phyloP scores from a whole-genome alignment of 2,888 invertebrate species.

The Ethmia dodecea region DNA sequence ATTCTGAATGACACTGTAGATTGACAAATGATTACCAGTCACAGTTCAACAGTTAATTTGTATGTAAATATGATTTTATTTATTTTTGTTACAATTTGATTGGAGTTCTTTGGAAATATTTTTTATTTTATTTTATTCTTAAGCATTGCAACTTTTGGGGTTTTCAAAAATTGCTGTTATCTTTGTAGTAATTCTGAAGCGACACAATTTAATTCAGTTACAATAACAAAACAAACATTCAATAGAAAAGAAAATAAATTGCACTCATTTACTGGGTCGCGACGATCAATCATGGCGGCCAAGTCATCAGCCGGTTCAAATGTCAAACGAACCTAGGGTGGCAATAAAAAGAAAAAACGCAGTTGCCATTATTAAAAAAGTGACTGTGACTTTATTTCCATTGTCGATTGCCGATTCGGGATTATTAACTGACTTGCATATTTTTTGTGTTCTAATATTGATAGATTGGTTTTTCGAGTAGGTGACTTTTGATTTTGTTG shows the following conservation, averaged over 20 bases:
- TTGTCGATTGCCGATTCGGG: slow-evolving; percentile 76
- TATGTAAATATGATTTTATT: slow-evolving; percentile 56
- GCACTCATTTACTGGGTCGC: slow-evolving; percentile 73
- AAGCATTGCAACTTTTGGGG: too few species aligned
- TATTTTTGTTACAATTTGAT: slow-evolving; percentile 22
- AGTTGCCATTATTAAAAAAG: slow-evolving; percentile 76
- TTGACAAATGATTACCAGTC: slow-evolving; percentile 69
- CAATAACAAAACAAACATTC: slow-evolving; percentile 62
- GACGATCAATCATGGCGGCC: slow-evolving; percentile 72
- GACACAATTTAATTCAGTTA: slow-evolving; percentile 40
- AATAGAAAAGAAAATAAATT: slow-evolving; percentile 69
- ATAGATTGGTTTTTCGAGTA: slow-evolving; percentile 73
- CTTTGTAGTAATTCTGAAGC: too few species aligned
- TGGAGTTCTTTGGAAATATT: neutral
- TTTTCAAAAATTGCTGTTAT: too few species aligned
- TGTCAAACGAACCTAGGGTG: slow-evolving; percentile 76
- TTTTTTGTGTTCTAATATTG: slow-evolving; percentile 78
- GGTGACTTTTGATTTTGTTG: slow-evolving; percentile 61
- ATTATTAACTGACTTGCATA: slow-evolving; percentile 78
- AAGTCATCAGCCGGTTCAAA: slow-evolving; percentile 76
- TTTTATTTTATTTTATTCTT: too few species aligned
- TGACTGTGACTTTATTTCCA: slow-evolving; percentile 77
- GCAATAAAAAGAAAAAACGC: slow-evolving; percentile 70
- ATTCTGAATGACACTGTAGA: slow-evolving; percentile 62
- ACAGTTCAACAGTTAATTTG: slow-evolving; percentile 69